These are phyloP conservation scores for Crotophaga sulcirostris DNA, from an alignment of 2,113 vertebrate genomes.

Conservation along the genomic window DNA sequence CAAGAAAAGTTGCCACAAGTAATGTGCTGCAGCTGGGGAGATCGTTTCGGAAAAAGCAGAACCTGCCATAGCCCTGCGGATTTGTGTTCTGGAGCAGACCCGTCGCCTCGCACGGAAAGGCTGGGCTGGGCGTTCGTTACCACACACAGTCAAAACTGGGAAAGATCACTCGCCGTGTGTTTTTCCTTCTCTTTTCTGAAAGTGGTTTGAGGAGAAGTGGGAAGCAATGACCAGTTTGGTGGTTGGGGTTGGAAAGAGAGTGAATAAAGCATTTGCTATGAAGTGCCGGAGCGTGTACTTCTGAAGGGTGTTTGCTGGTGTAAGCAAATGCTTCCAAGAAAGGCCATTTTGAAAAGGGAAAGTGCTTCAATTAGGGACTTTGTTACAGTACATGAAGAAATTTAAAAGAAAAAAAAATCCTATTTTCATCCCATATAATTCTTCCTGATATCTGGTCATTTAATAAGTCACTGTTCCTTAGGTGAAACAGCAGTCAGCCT, in stretches of 20 bases:
- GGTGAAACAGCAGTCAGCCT: neutral
- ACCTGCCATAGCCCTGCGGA: constrained; percentile 62
- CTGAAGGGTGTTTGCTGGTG: neutral
- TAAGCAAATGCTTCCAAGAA: neutral
- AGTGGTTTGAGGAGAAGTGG: constrained; percentile 29
- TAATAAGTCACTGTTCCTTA: neutral
- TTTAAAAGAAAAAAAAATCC: neutral
- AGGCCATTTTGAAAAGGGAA: neutral
- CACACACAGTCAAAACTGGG: constrained; percentile 49
- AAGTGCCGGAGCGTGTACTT: neutral
- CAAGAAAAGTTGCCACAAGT: constrained; percentile 75
- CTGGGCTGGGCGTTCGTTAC: constrained; percentile 3
- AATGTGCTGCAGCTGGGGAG: constrained; percentile 78
- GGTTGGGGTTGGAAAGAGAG: constrained; percentile 37
- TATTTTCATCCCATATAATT: neutral
- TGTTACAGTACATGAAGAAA: fast-evolving
- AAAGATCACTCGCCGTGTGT: neutral
- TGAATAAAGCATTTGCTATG: neutral
- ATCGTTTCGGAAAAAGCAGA: constrained; percentile 60
- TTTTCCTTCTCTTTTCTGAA: neutral
- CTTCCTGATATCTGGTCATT: neutral
- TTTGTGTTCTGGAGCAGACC: constrained; percentile 48
- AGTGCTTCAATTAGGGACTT: neutral
- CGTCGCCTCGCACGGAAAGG: constrained; percentile 29
- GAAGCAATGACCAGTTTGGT: neutral